These are phyloP conservation scores for Cyprinella venusta DNA, from an alignment of 2,797 vertebrate species.

Conservation along the genomic window DNA sequence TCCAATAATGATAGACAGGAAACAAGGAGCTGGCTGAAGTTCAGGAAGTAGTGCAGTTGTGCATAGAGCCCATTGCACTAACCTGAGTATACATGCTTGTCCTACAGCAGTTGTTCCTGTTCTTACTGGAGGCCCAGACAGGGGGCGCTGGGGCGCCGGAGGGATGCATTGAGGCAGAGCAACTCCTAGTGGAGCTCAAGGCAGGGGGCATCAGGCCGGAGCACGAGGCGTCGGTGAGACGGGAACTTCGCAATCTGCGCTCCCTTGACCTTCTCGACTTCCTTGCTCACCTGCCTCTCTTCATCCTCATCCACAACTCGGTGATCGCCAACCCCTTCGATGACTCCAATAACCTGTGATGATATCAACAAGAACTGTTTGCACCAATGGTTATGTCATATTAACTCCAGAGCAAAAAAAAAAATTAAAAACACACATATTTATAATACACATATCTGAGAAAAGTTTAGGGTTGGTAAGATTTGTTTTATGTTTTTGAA, in stretches of 20 bases:
- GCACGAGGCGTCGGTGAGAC: conserved; percentile 64
- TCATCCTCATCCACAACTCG: conserved; percentile 77
- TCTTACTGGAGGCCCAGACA: conserved; percentile 76
- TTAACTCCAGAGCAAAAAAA: background rate
- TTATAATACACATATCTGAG: background rate
- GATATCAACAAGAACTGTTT: background rate
- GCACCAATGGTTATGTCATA: background rate
- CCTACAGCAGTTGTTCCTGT: conserved; percentile 77
- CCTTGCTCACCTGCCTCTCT: conserved; percentile 75
- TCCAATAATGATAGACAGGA: too few species aligned
- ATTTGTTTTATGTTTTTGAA: background rate
- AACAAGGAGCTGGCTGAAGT: too few species aligned
- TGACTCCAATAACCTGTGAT: conserved; percentile 69
- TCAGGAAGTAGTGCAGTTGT: too few species aligned
- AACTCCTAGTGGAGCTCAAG: conserved; percentile 77
- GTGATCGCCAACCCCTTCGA: conserved; percentile 73
- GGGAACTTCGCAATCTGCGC: conserved; percentile 65
- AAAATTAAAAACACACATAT: background rate
- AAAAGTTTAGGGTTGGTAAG: background rate
- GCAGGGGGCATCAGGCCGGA: conserved; percentile 71
- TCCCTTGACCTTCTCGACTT: conserved; percentile 77
- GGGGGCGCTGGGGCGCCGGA: conserved; percentile 55
- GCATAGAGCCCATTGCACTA: too few species aligned
- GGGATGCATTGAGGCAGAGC: conserved; percentile 72
- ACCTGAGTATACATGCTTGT: conserved; percentile 62